Base-by-base conservation (phyloP, 2,888 invertebrate genomes). In the Drosophila macrospina region DNA sequence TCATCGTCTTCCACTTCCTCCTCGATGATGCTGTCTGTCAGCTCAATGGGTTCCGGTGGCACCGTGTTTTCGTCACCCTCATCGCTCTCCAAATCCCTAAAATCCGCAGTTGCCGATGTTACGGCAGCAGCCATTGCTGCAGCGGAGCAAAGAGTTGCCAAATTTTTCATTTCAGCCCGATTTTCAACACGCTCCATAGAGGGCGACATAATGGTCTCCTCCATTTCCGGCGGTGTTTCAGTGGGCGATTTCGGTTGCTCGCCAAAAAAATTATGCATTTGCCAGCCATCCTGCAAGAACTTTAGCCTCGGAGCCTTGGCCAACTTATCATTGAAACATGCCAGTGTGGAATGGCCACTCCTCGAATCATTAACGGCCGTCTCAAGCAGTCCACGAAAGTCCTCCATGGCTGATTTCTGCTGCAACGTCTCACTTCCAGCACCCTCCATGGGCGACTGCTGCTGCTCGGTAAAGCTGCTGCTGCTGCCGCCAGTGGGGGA, bases 171-270 rank as follows among this genome's bases (percentile, higher is more conserved):
- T 71, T 91, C 91, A 11, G 82, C 74, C 1, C 80, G 87, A 4
- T 77, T 64, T 5, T 90, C 89, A 0, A 66, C 77, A 28, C 61
- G 68, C 16, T 73, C 85, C 34, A 59, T 60, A 15, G 45, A 57
- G n/a, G 80, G 70, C 20, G 69, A 51, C 88, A 83, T 91, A 32
- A 80, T 78, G 5, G 74, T 77, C 48, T 89, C 84, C 34, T 85
- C 85, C 85, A 85, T 89, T 37, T 90, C 90, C 6, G 90, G 90
- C 1, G 90, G 89, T 37, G 92, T 91, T 72, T 92, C 92, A 36
- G 92, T 91, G 24, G 92, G 92, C 13, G 92, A 92, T 77, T 92
- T 92, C n/a, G 92, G 92, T 69, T 92, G 92, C 73, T 92, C 92
- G 55, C 90, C 91, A 64, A 92, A 91, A 65, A 91, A 89, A 54